Evolutionary conservation across 2,888 invertebrate species (phyloP), one percentile per base, ranked within the genome.

Genomic region (Brachyopa scutellaris): DNA sequence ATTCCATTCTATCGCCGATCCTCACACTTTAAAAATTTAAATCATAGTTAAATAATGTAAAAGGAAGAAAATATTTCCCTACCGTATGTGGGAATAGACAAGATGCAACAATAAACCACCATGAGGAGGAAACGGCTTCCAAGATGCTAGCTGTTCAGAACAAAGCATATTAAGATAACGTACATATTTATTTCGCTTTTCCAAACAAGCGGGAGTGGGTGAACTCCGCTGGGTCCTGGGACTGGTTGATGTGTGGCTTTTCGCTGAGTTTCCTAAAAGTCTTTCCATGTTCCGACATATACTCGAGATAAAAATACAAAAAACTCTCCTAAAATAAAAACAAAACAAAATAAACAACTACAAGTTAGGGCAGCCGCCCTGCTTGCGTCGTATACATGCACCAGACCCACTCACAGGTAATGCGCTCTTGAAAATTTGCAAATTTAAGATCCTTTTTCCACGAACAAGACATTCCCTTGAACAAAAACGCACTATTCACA

Each of bases 191-290:
- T 53, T 53, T 33, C 21, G 33, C 26, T 59, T 38, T 42, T 29
- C 13, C 9, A 38, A 40, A 15, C 26, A 40, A 13, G 9, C 23
- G n/a, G n/a, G n/a, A n/a, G n/a, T n/a, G n/a, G n/a, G n/a, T n/a
- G n/a, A n/a, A n/a, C n/a, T n/a, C n/a, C n/a, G n/a, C n/a, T n/a
- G n/a, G n/a, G n/a, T n/a, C n/a, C n/a, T n/a, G n/a, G n/a, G n/a
- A n/a, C n/a, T n/a, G n/a, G n/a, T 6, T 6, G 33, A 6, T 15
- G n/a, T 23, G 11, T 49, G 23, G 17, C 51, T 42, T 15, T 31
- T 4, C 5, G 31, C 13, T 9, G 26, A 62, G 49, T 29, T 66
- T 38, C 29, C 29, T 69, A 78, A 78, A 78, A 78, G 72, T 72
- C 21, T 78, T 78, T 78, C 8, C 42, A 15, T 66, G 72, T 78